Evolutionary conservation across 2,797 vertebrate species (phyloP), one percentile per base, ranked within the genome.

Genomic region (Pseudochromis fuscus): DNA sequence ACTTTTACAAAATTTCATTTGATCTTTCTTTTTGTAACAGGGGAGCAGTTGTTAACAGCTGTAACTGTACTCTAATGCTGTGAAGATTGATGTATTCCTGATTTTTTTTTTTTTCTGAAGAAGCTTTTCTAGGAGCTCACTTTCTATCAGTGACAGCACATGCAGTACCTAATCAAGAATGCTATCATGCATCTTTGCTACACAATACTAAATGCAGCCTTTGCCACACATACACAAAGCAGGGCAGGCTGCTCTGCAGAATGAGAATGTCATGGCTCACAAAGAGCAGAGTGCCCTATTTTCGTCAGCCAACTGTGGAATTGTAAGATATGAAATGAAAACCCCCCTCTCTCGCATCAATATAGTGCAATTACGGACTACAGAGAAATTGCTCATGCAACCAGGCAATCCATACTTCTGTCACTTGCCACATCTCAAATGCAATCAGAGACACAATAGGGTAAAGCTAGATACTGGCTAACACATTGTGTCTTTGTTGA

Each of bases 321-420:
- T 79, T 87, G 83, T 79, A 79, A 88, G 80, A 88, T 90, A 85
- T 85, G 77, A 90, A 89, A 87, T 84, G 77, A 82, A 79, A 50
- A 24, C 67, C 70, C 68, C 51, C 49, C 74, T 75, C 72, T 75
- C 72, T 81, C 77, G 78, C 90, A 84, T 94, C 92, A 86, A 93
- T 93, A 93, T 88, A 84, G 77, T 81, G 87, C 90, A 92, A 92
- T 93, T 93, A 91, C 42, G 42, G 86, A 67, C 79, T 75, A 82
- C 79, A 75, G 84, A 87, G 85, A 90, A 84, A 90, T 87, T 89
- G 85, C 77, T 91, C 83, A 87, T 88, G 89, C 85, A 89, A 84
- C 83, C 62, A 86, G 77, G 79, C 85, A 87, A 92, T 92, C 91
- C 85, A 92, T 92, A 90, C 67, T 84, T 81, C 85, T 89, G 79